Conservation (phyloP, 2,797 vertebrate genomes). For the Poecilia gillii region DNA sequence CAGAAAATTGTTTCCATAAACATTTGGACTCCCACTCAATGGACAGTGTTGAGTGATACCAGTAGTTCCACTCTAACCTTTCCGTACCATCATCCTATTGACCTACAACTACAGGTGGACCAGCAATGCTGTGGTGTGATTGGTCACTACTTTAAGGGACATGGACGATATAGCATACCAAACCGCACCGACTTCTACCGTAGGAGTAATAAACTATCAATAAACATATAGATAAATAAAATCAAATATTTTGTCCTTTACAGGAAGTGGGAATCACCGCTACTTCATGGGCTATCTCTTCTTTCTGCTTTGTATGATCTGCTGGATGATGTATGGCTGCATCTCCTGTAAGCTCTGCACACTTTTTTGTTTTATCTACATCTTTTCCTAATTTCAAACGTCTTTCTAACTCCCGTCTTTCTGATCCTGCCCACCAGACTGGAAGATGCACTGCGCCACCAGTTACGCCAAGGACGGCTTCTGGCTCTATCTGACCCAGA, state of each 20-base stretch:
- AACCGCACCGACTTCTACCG: background rate
- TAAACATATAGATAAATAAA: background rate
- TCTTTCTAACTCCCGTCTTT: background rate
- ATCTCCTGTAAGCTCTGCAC: slow-evolving; percentile 89
- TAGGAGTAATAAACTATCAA: background rate
- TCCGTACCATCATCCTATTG: no score
- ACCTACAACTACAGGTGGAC: no score
- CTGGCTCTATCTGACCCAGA: slow-evolving; percentile 96
- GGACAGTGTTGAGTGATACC: no score
- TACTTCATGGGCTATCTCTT: slow-evolving; percentile 99
- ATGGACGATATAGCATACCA: background rate
- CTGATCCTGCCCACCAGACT: slow-evolving; percentile 80
- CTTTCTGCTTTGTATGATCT: slow-evolving; percentile 99
- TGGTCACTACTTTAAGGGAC: background rate
- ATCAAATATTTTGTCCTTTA: slow-evolving; percentile 2
- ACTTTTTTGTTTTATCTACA: background rate
- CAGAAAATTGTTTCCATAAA: no score
- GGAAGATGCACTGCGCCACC: slow-evolving; percentile 95
- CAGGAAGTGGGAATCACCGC: slow-evolving; percentile 97
- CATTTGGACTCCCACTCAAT: no score
- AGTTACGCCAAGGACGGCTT: slow-evolving; percentile 94
- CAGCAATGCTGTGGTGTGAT: no score
- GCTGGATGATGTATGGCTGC: slow-evolving; percentile 99
- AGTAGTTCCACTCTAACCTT: no score
- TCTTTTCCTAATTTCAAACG: background rate